Percentiles rank a stretch among this genome's conserved stretches.
Evolutionary conservation across 2,888 invertebrate genomes (phyloP).

Genomic region (Drosophila nr. perissopoda): DNA sequence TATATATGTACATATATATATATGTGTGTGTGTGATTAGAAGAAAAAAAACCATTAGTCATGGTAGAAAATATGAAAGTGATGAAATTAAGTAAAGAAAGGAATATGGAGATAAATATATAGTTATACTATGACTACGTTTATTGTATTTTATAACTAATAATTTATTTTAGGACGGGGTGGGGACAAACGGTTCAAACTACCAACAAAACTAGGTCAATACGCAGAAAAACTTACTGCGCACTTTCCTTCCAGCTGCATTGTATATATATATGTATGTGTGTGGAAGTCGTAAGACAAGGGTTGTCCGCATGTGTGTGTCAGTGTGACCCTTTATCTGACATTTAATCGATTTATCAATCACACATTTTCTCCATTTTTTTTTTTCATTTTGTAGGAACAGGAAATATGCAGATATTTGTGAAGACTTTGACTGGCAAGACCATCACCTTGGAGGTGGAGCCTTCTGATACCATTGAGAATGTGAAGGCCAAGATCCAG

Average conservation of each 20-base stretch:
- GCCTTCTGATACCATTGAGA: slow-evolving; percentile 39
- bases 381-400: slow-evolving; percentile 19
- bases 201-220: slow-evolving; percentile 38
- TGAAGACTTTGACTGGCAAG: slow-evolving; percentile 50
- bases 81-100: slow-evolving; percentile 26
- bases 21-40: not conserved
- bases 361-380: not conserved
- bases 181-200: slow-evolving; percentile 14
- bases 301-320: not conserved
- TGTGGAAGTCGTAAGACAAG: slow-evolving; percentile 2
- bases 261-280: not conserved
- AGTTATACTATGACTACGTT: not conserved
- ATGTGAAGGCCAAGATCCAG: slow-evolving; percentile 43
- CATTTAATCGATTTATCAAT: slow-evolving; percentile 18
- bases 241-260: slow-evolving; percentile 24
- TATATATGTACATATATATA: not conserved
- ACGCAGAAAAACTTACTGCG: slow-evolving; percentile 53
- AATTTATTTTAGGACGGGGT: not conserved
- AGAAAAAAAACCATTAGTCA: slow-evolving; percentile 36
- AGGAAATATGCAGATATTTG: slow-evolving; percentile 50
- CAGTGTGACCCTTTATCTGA: not conserved
- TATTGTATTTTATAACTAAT: not conserved
- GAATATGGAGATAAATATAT: not conserved
- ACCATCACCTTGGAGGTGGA: slow-evolving; percentile 53
- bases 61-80: slow-evolving; percentile 8